Evolutionary conservation across 2,113 vertebrate genomes (phyloP), one percentile per base, ranked within the genome.

Genomic region (Lampris megalopsis): DNA sequence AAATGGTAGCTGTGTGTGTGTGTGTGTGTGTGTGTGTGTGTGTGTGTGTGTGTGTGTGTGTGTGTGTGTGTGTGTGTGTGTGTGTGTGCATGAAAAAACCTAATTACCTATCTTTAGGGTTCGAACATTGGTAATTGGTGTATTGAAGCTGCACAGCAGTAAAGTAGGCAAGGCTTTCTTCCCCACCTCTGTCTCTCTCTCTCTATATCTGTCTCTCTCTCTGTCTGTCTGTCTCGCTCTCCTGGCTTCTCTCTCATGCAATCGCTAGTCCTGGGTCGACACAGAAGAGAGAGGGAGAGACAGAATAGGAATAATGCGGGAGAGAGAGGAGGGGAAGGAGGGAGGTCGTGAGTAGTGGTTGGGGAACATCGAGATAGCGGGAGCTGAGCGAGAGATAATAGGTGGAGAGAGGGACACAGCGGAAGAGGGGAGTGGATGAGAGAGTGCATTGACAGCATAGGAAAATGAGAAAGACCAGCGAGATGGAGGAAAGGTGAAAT

Each of bases 341-440:
- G 40, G 7, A 66, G 60, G 56, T 70, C 42, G 63, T 43, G 58
- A 66, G 62, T 72, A 73, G 84, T 70, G 60, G 71, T 45, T 62
- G 82, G 79, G 79, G 68, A 75, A 83, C 73, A 88, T 85, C 71
- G 64, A 87, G 75, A 83, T 63, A 73, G 61, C 35, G 38, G 72
- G 86, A 84, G 78, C 72, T 24, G 73, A 76, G 79, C 64, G 71
- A 81, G 54, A 78, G 80, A 77, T 83, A 81, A 80, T 88, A 88
- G 65, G 71, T 76, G 24, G 49, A 63, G 56, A 83, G 58, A 79
- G 75, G 24, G 75, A 57, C 53, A 10, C 60, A 61, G 56, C 64
- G 71, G 70, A 2, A 67, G 50, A 49, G 54, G 24, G 3, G 7
- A 47, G 64, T 63, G 41, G 67, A 73, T 42, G 52, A 78, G 73